Conservation (phyloP, 2,888 invertebrate species). For the Drosophila fulvimacula region DNA sequence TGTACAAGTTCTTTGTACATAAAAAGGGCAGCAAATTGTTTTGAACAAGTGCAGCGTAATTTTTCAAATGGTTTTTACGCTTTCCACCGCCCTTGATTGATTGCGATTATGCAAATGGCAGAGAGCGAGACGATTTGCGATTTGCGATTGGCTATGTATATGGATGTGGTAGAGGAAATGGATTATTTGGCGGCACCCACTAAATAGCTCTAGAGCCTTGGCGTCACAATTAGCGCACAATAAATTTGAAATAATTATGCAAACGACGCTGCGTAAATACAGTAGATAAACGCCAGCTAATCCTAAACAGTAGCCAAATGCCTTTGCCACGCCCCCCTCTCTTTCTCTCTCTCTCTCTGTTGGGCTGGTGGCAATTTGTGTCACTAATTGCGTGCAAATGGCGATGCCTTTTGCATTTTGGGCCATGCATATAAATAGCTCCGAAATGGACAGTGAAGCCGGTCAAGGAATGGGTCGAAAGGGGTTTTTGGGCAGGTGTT, state of each 20-base stretch:
- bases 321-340: neutral
- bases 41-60: conserved; percentile 79
- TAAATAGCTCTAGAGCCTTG: conserved; percentile 48
- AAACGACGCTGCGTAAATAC: conserved; percentile 44
- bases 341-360: neutral
- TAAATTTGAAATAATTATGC: conserved; percentile 70
- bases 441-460: conserved; percentile 37
- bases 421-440: conserved; percentile 71
- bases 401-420: conserved; percentile 75
- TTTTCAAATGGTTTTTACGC: conserved; percentile 70
- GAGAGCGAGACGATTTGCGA: neutral
- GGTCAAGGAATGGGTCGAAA: neutral
- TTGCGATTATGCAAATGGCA: conserved; percentile 77
- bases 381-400: conserved; percentile 84
- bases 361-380: conserved; percentile 75
- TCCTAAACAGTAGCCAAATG: conserved; percentile 38
- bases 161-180: neutral
- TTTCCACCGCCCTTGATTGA: conserved; percentile 69
- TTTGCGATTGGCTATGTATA: too few species aligned
- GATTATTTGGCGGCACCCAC: conserved; percentile 43
- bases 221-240: conserved; percentile 72
- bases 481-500: conserved; percentile 2
- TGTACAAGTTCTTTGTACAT: conserved; percentile 48
- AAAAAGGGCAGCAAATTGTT: conserved; percentile 65
- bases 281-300: conserved; percentile 35